phyloP scores from a whole-genome alignment of 2,113 vertebrate species.

The Muscicapa adusta region DNA sequence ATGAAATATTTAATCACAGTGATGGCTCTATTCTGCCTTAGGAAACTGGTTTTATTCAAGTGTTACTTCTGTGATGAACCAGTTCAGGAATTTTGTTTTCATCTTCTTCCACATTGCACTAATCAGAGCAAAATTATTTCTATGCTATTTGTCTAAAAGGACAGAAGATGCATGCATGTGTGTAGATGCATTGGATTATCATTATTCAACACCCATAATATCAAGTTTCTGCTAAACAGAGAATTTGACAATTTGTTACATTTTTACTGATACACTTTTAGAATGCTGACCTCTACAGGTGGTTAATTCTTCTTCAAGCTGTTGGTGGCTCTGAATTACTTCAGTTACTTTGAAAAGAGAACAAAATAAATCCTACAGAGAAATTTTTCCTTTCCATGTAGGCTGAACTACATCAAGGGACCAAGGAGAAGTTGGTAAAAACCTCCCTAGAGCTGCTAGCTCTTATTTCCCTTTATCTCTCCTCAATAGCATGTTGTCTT shows the following conservation, averaged over 20 bases:
- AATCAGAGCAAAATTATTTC: background rate
- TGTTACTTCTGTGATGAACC: background rate
- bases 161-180: background rate
- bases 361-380: background rate
- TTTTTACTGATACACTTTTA: background rate
- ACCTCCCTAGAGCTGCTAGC: background rate
- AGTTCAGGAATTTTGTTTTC: background rate
- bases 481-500: background rate
- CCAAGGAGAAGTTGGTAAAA: background rate
- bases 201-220: background rate
- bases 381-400: background rate
- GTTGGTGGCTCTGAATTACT: background rate
- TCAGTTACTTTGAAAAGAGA: background rate
- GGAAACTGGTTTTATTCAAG: background rate
- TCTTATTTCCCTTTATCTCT: background rate
- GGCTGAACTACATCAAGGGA: background rate
- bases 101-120: background rate
- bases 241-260: background rate
- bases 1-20: background rate
- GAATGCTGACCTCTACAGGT: constrained; percentile 35
- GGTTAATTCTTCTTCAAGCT: background rate
- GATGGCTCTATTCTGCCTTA: background rate
- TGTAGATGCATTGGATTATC: background rate
- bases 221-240: background rate
- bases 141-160: background rate